Evolutionary conservation across 2,113 vertebrate genomes (phyloP), one percentile per base, ranked within the genome.

Genomic region (Ginglymostoma cirratum): DNA sequence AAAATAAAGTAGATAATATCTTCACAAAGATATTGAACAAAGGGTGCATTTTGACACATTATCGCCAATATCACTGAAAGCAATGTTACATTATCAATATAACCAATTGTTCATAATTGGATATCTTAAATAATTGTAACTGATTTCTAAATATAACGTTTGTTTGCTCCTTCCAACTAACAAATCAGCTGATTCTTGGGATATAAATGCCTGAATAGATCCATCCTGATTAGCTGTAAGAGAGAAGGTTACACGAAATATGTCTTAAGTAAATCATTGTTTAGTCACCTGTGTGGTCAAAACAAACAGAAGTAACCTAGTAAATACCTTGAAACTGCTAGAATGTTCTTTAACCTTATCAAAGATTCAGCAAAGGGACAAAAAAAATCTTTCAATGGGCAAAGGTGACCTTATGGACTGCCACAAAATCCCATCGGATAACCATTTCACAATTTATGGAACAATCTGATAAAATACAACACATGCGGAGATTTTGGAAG

Each of bases 311-410:
- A 93, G 34, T 65, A 65, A 69, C 38, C 42, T 12, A 17, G 48
- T 30, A 55, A 61, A 90, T 61, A 61, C 65, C 92, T 42, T 94
- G n/a, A 69, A 94, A 69, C 65, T 69, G 61, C 38, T 34, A 69
- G 92, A 69, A 27, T 2, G 45, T 94, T 94, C 69, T 94, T 94
- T 69, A 42, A 38, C 23, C 92, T 94, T 94, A 66, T 94, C 92
- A 94, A 67, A 21, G 42, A 38, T n/a, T 93, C 23, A 93, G 65
- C 61, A 67, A 94, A 70, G 38, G 3, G 55, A 89, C 48, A 27
- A 52, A 89, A 42, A 23, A 94, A 42, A 70, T 4, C 0, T 38
- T 94, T 94, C 66, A 94, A 27, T 5, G 34, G 38, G n/a, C 34
- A 70, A 67, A 94, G 66, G 17, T 94, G 65, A 94, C 17, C 61